A percentile compares a stretch with the other conserved stretches of the same genome.
Evolutionary conservation across 92 coral and sea anemone genomes (phyloP).

Genomic region (Actinostola sp.): DNA sequence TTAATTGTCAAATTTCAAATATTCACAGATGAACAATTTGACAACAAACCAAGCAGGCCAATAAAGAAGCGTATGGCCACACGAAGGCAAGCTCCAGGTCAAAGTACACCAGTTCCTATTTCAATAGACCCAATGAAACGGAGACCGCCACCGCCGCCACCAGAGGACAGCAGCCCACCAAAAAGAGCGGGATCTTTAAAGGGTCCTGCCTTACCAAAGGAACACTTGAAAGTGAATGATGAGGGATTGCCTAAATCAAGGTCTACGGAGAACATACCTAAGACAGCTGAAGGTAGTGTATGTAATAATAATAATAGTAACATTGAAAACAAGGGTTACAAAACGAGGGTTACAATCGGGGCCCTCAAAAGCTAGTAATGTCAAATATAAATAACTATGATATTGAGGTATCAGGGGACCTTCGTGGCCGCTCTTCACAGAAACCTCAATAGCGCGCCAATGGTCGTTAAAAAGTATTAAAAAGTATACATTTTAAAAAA

Average conservation of each 20-base stretch:
- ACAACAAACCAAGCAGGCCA: background rate
- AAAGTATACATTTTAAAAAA: no score
- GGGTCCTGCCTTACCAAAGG: conserved; percentile 20
- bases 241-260: background rate
- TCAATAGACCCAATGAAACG: conserved; percentile 5
- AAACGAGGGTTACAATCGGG: no score
- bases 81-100: conserved; percentile 34
- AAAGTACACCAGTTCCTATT: background rate
- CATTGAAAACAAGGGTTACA: background rate
- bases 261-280: background rate
- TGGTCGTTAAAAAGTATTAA: no score
- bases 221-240: background rate
- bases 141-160: conserved; percentile 74
- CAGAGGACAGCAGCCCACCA: conserved; percentile 16
- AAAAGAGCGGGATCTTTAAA: conserved; percentile 3
- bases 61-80: conserved; percentile 64
- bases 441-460: no score
- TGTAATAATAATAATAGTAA: no score
- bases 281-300: conserved; percentile 42
- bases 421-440: no score
- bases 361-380: no score
- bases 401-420: no score
- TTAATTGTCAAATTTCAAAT: conserved; percentile 1
- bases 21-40: conserved; percentile 19
- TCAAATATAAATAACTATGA: no score